Evolutionary conservation across 2,888 invertebrate genomes (phyloP), one percentile per base, ranked within the genome.

Genomic region (Drosophila niveifrons): DNA sequence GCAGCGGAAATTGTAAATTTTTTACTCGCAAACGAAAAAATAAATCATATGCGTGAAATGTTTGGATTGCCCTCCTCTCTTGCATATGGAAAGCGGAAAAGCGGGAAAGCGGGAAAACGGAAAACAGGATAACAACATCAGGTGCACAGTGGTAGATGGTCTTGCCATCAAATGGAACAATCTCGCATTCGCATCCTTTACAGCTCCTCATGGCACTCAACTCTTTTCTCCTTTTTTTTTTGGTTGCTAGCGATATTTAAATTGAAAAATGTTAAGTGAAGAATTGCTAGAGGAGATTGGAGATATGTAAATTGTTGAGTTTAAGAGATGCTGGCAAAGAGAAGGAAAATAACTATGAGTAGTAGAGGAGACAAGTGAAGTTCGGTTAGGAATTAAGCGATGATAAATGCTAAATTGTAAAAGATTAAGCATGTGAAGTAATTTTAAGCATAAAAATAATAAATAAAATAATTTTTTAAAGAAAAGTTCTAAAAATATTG

Each of bases 31-130:
- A 72, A 63, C 77, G 62, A 62, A 73, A 70, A 78, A 72, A 78
- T 79, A 78, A 79, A 79, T 79, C 79, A 79, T 79, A 78, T 79
- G 76, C 79, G 79, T 78, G 65, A 76, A 79, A 79, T 79, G 76
- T 79, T 79, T 79, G 79, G 66, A 58, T 36, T 69, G 66, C 73
- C 68, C 17, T 10, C 43, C 64, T 46, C 56, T n/a, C 53, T 23
- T 23, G 4, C 17, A 34, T 18, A 56, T 13, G 28, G 8, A 13
- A 31, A 50, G n/a, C 28, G 56, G 34, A 4, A 13, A 39, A 29
- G 34, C 29, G 41, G 34, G 28, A 34, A 56, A 28, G 15, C 50
- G 56, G 34, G 34, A 44, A 43, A 39, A 36, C 28, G 47, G 44
- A 36, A 57, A 72, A 61, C 53, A 66, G 72, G 65, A 77, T 67